Evolutionary conservation across 2,888 invertebrate genomes (phyloP), one percentile per base, ranked within the genome.

Genomic region (Capitulum mitella): DNA sequence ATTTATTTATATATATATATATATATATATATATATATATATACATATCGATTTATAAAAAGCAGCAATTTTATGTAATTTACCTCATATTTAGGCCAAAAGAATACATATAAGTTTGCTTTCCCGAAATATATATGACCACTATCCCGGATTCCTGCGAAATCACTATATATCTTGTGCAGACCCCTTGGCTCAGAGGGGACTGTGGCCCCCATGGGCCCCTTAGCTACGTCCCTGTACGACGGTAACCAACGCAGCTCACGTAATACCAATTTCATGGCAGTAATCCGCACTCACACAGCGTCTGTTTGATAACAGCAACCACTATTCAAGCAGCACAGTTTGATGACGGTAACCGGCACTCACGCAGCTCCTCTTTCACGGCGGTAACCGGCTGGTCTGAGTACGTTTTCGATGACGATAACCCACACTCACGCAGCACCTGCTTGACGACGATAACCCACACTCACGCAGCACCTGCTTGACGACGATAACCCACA

Each of bases 231-330:
- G n/a, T n/a, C n/a, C n/a, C n/a, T n/a, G n/a, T n/a, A 14, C 51
- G 19, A 26, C 6, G 19, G 3, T n/a, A 19, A 5, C 2, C n/a
- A 12, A 22, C 58, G 19, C n/a, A n/a, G n/a, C 32, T 43, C 26
- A 37, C 34, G 43, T 34, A 12, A 26, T 8, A n/a, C 43, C 43
- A 8, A 12, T n/a, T 84, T 87, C 89, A 78, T n/a, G 89, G 90
- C 77, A 92, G 86, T n/a, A 90, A 51, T 87, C 86, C 84, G 91
- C 91, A 0, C 90, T 88, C 5, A 90, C 91, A 74, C 92, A 87
- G 0, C 90, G 90, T 84, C 92, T 92, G 5, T 89, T 87, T 0
- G 88, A 87, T n/a, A n/a, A n/a, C 87, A 0, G 88, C 87, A 26
- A 1, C 51, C 26, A 84, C 91, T 70, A 87, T 89, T 79, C 87